Evolutionary conservation across 2,888 invertebrate species (phyloP), one percentile per base, ranked within the genome.

Genomic region (Pilophorus perplexus): DNA sequence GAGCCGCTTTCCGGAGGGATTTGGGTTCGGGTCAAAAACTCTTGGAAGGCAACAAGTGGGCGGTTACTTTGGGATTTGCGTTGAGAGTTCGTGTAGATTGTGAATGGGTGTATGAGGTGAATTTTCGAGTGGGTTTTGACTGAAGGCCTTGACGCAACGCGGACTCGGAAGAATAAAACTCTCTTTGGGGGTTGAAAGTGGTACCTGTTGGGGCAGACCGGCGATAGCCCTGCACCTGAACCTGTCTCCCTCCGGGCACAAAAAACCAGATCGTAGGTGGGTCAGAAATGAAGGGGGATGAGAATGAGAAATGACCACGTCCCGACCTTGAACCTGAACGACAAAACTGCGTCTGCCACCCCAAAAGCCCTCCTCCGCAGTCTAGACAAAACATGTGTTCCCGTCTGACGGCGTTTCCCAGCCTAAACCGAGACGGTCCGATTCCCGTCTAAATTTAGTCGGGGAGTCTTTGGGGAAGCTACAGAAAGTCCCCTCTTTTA

Each of bases 321-420:
- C 16, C 12, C 23, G 55, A 55, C 55, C 55, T 55, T 38, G 55
- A 38, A 37, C 28, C 52, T 27, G 6, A 27, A 28, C 52, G 52
- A 52, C 52, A 28, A 52, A 25, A 25, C 28, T 2, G 10, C 52
- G 52, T 52, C 52, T 52, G 52, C 52, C 27, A 52, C 52, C 52
- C 28, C 52, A 14, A n/a, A 25, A 46, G 23, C 12, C 12, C 33
- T 20, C 37, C 16, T 38, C 55, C 55, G 38, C 38, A 20, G 55
- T 55, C 55, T 55, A 55, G 55, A 55, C 55, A 38, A 55, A 55
- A 55, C 55, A 55, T 38, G 55, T 55, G 55, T 22, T 18, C 55
- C 23, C 16, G 22, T 42, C 42, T 42, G 4, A 14, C 42, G 42
- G 10, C 42, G 10, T 42, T 33, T 42, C 42, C 42, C 42, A n/a